Evolutionary conservation across 2,888 invertebrate genomes (phyloP), one percentile per base, ranked within the genome.

Genomic region (Sialis fuliginosa): DNA sequence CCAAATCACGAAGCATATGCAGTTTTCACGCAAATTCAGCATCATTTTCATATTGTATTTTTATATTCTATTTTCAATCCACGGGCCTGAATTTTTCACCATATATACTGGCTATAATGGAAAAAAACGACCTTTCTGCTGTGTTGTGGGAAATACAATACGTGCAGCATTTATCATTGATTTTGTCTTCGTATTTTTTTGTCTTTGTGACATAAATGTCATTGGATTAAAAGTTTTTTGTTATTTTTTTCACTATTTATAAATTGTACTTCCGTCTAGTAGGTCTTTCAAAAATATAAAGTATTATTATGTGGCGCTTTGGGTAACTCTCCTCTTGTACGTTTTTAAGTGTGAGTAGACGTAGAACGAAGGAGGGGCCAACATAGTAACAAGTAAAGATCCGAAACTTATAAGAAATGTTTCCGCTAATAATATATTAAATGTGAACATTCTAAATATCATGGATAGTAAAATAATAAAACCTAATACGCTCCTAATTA

Each of bases 91-190:
- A 52, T 47, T 34, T 46, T 47, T 37, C 53, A 39, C 40, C 45
- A 52, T n/a, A 52, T 40, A 39, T 49, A 48, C 44, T 51, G 53
- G 1, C 34, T 6, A 30, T 50, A 51, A 47, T 53, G 52, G n/a
- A 39, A 52, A 53, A 48, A 52, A 52, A 39, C 41, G 51, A 12
- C 50, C 51, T 30, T 45, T 34, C 12, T 44, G 34, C 41, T 9
- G 33, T 41, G 47, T 33, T 9, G 35, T 22, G n/a, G 48, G 45
- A 48, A 48, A 50, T 39, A 44, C 37, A 32, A 44, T 10, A 37
- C 30, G 4, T 10, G 51, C n/a, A 8, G 48, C 50, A 42, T 41
- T 49, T 10, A 51, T 49, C 37, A 45, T 44, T 3, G 44, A 34
- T 9, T 34, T 34, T 34, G 34, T 34, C 9, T 7, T 34, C 9